Percentiles rank a stretch among this genome's conserved stretches.
Evolutionary conservation across 2,113 vertebrate species (phyloP).

Genomic region (Tragelaphus imberbis): DNA sequence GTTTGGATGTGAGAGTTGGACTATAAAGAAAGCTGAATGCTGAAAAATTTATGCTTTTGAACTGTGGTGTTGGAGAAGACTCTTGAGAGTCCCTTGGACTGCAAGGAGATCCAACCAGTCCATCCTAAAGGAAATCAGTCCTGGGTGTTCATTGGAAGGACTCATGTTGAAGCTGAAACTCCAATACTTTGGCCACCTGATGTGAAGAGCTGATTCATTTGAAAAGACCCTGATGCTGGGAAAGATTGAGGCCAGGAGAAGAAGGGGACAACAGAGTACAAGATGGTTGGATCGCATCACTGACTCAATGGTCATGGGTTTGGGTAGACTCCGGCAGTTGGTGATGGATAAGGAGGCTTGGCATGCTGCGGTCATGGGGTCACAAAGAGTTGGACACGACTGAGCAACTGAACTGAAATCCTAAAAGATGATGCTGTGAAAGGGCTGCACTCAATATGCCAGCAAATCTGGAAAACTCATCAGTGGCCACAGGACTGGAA

Average conservation of each 20-base stretch:
- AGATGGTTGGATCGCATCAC: neutral
- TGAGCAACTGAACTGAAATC: neutral
- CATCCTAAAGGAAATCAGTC: neutral
- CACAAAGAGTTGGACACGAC: fast-evolving
- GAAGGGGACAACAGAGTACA: neutral
- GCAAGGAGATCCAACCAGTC: neutral
- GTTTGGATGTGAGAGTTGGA: neutral
- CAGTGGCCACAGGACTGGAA: neutral
- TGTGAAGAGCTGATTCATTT: neutral
- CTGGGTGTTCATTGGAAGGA: neutral
- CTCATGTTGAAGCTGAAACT: neutral
- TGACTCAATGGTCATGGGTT: neutral
- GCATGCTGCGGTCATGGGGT: neutral
- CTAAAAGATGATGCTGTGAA: neutral
- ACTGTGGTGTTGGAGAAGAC: neutral
- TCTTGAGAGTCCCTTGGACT: neutral
- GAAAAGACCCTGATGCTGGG: neutral
- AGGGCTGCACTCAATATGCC: neutral
- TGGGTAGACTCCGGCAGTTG: neutral
- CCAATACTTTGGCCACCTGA: neutral
- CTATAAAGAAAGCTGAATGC: neutral
- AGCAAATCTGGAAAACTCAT: neutral
- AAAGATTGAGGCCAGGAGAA: neutral
- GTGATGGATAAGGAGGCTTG: neutral
- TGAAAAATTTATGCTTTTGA: neutral